Base-by-base conservation (phyloP, 2,888 invertebrate species). In the Amitus sp. region DNA sequence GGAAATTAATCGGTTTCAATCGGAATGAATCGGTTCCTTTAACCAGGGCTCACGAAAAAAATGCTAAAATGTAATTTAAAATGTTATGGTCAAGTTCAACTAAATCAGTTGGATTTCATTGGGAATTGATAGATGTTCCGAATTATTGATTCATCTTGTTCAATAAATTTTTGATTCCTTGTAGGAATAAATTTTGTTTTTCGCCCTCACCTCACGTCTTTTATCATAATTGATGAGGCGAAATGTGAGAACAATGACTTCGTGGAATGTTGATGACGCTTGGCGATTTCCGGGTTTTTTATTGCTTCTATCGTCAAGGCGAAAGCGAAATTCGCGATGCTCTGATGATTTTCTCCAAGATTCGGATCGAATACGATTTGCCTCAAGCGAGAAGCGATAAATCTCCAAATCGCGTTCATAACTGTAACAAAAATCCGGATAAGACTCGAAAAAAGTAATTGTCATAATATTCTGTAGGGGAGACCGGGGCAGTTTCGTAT, bases 241-340 rank as follows among this genome's bases (percentile, higher is more conserved):
- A 82, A 82, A 50, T 80, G 81, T 34, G 75, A 72, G 64, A 80
- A 82, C 7, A 82, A 70, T 15, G 76, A 76, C 3, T 43, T 42
- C 10, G 75, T 69, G 2, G 79, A 75, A 50, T 82, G 82, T 20
- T 74, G 72, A 20, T 80, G 62, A 23, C 72, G 72, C 50, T 75
- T 73, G 3, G 80, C 75, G 23, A 47, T 71, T 7, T 42, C 53
- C 30, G 80, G 76, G 66, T 76, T 70, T 28, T 68, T 70, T 13
- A 76, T 50, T 17, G 80, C 80, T 55, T 80, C 78, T 2, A 75
- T 20, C 3, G 82, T 82, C 66, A 82, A 80, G 33, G 62, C 63
- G 10, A 71, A 73, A 0, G 80, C 82, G 17, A 82, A 67, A 71
- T 74, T 76, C 15, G 79, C 73, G 17, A 80, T 60, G 34, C 75